A percentile compares a stretch with the other conserved stretches of the same genome.
Conservation (phyloP, 2,888 invertebrate genomes). For the Melinaea menophilus region DNA sequence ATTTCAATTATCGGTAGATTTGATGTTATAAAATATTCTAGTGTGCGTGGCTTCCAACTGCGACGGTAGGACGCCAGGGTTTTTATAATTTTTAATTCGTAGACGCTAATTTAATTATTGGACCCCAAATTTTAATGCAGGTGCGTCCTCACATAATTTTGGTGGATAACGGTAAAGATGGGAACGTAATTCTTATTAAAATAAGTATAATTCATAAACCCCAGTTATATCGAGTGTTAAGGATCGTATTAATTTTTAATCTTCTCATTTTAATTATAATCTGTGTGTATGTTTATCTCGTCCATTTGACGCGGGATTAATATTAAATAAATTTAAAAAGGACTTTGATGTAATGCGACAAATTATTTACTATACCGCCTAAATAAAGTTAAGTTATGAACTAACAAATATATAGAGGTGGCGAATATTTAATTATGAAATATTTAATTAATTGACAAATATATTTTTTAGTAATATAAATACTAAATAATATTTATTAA, state of each 20-base stretch:
- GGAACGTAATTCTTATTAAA: constrained; percentile 24
- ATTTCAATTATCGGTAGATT: constrained; percentile 77
- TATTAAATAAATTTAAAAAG: constrained; percentile 54
- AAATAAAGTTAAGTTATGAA: constrained; percentile 9
- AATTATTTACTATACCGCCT: constrained; percentile 40
- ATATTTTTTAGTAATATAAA: no score
- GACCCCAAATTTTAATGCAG: constrained; percentile 58
- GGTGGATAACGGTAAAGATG: constrained; percentile 52
- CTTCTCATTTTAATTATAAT: constrained; percentile 29
- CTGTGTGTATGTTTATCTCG: constrained; percentile 50
- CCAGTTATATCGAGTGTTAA: constrained; percentile 15
- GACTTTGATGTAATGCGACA: constrained; percentile 60
- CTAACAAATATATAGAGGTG: constrained; percentile 12
- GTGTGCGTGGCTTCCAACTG: constrained; percentile 73
- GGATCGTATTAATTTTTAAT: constrained; percentile 22
- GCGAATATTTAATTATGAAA: not conserved
- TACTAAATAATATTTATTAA: no score
- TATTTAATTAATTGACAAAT: not conserved
- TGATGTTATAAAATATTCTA: constrained; percentile 72
- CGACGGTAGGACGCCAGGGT: constrained; percentile 59
- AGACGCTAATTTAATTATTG: constrained; percentile 76
- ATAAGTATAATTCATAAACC: constrained; percentile 8
- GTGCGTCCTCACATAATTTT: constrained; percentile 68
- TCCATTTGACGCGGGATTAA: constrained; percentile 55
- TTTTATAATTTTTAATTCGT: constrained; percentile 62